Conservation (phyloP, 2,888 invertebrate genomes). For the Ctena decussata region DNA sequence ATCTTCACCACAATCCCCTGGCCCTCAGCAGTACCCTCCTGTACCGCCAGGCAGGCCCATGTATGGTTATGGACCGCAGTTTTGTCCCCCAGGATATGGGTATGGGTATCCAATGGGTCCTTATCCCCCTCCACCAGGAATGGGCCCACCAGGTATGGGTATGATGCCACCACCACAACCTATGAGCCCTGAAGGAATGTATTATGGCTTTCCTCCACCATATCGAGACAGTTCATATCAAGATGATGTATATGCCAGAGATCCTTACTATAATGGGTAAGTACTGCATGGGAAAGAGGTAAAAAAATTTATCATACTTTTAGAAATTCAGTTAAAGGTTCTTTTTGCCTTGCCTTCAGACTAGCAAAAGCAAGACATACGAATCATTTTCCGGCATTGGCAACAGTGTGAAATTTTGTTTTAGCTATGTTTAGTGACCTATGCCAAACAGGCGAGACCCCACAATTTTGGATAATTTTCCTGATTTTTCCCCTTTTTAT, state of each 20-base stretch:
- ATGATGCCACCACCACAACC: conserved; percentile 62
- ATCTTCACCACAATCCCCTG: conserved; percentile 63
- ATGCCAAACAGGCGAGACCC: too few relatives aligned
- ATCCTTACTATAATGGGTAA: conserved; percentile 35
- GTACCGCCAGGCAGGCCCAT: conserved; percentile 33
- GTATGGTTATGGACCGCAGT: conserved; percentile 42
- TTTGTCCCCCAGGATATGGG: conserved; percentile 53
- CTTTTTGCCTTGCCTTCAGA: too few relatives aligned
- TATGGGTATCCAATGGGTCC: conserved; percentile 47
- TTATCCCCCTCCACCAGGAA: conserved; percentile 17
- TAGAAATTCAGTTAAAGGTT: too few relatives aligned
- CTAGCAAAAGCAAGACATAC: too few relatives aligned
- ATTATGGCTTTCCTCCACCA: conserved; percentile 64
- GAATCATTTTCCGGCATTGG: too few relatives aligned
- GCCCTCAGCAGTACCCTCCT: conserved; percentile 13
- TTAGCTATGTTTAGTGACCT: too few relatives aligned
- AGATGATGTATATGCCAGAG: conserved; percentile 67
- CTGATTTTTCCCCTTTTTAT: too few relatives aligned
- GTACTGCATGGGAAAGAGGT: too few relatives aligned
- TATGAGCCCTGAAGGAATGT: conserved; percentile 60
- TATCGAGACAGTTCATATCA: conserved; percentile 46
- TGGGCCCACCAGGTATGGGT: conserved; percentile 17
- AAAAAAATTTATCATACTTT: too few relatives aligned
- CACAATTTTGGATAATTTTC: too few relatives aligned
- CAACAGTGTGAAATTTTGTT: too few relatives aligned